phyloP scores from a whole-genome alignment of 2,888 invertebrate species.

The Epiblema foenella region DNA sequence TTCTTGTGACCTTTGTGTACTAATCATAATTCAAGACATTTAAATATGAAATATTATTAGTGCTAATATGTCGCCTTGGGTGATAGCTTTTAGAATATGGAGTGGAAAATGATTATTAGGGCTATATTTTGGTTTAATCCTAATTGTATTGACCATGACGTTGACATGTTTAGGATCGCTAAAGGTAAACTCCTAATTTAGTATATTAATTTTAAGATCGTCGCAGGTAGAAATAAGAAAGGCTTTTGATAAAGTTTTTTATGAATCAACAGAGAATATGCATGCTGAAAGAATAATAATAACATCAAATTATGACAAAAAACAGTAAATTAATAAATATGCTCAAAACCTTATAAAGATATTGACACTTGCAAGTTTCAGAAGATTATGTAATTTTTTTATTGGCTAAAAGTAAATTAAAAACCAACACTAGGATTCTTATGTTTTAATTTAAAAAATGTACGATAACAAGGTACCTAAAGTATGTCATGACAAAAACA shows the following conservation, averaged over 20 bases:
- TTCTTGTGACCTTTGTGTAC: slow-evolving; percentile 21
- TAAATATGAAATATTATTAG: slow-evolving; percentile 20
- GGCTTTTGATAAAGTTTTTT: neutral
- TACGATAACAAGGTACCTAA: too few species aligned
- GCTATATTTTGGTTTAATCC: neutral
- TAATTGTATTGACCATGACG: slow-evolving; percentile 17
- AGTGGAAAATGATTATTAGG: slow-evolving; percentile 7
- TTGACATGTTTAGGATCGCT: slow-evolving; percentile 2
- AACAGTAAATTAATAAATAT: too few species aligned
- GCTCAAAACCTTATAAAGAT: too few species aligned
- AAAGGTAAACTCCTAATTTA: neutral
- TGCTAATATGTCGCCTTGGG: slow-evolving; percentile 20
- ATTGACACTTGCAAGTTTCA: too few species aligned
- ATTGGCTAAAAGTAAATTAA: too few species aligned
- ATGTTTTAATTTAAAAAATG: too few species aligned
- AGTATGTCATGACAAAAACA: too few species aligned
- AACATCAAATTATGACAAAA: too few species aligned
- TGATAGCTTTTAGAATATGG: neutral
- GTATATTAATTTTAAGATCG: neutral
- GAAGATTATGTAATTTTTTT: too few species aligned
- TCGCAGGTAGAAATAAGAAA: neutral
- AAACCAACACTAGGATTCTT: too few species aligned
- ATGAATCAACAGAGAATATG: too few species aligned
- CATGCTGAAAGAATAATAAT: too few species aligned
- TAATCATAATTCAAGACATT: slow-evolving; percentile 10